These are phyloP conservation scores for Macaca mulatta DNA, from an alignment of 2,113 vertebrate genomes.

Conservation along the genomic window DNA sequence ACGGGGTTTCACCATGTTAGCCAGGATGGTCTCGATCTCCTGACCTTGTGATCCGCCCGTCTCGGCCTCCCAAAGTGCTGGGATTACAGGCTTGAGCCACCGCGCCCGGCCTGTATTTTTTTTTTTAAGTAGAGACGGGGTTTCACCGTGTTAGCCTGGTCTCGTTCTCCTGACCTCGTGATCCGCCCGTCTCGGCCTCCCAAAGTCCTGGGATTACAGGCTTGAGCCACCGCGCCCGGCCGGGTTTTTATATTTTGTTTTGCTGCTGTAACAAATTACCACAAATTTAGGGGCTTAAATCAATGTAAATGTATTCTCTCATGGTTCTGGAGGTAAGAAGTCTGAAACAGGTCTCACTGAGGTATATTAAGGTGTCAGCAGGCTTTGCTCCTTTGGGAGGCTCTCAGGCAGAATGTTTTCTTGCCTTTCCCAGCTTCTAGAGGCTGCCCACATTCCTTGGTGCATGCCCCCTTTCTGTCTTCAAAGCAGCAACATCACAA, in stretches of 20 bases:
- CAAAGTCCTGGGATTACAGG: no score
- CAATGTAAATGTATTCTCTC: neutral
- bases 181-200: no score
- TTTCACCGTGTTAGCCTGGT: no score
- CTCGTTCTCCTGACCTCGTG: no score
- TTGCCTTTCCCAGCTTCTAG: neutral
- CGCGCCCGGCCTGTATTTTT: no score
- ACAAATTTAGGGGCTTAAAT: neutral
- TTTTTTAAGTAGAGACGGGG: no score
- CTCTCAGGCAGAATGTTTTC: neutral
- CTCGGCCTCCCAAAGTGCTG: no score
- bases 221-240: no score
- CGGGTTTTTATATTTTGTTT: neutral
- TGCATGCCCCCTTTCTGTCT: neutral
- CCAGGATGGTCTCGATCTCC: no score
- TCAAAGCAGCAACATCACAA: neutral
- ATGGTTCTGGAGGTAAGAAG: neutral
- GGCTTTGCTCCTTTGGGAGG: neutral
- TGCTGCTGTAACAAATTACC: neutral
- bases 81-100: no score
- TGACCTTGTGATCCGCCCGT: no score
- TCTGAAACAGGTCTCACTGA: neutral
- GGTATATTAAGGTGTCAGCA: neutral
- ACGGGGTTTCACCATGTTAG: no score
- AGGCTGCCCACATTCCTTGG: neutral